Percentiles rank a stretch among this genome's conserved stretches.
Conservation (phyloP, 2,888 invertebrate species). For the Cryptocephalus moraei region DNA sequence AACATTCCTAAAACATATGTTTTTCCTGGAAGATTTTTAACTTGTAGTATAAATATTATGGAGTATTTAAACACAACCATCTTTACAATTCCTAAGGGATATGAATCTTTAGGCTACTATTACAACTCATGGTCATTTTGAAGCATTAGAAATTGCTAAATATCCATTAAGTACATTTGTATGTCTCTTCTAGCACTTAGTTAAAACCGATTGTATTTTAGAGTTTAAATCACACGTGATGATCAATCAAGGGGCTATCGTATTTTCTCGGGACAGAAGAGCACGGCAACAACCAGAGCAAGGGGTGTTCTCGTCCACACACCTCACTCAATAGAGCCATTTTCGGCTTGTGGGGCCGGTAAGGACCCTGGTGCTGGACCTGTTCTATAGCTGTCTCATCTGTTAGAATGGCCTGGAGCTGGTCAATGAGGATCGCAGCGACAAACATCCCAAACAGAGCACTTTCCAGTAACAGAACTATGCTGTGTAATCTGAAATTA, state of each 20-base stretch:
- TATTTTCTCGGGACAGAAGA: slow-evolving; percentile 36
- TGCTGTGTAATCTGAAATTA: slow-evolving; percentile 62
- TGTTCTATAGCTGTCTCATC: slow-evolving; percentile 81
- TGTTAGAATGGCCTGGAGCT: slow-evolving; percentile 70
- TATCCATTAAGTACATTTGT: no score
- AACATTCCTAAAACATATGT: no score
- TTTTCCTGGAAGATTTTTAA: no score
- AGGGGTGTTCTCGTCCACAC: slow-evolving; percentile 49
- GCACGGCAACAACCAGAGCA: slow-evolving; percentile 65
- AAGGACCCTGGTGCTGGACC: slow-evolving; percentile 56
- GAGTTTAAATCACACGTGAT: slow-evolving; percentile 29
- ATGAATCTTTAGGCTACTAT: no score
- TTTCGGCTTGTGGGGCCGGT: slow-evolving; percentile 51
- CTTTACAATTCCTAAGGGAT: no score
- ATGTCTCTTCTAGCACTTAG: no score
- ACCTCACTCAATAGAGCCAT: slow-evolving; percentile 60
- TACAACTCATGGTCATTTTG: no score
- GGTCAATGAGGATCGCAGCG: slow-evolving; percentile 75
- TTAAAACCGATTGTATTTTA: no score
- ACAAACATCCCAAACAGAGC: slow-evolving; percentile 83
- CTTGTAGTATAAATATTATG: no score
- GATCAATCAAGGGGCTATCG: slow-evolving; percentile 33
- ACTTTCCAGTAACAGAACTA: slow-evolving; percentile 70
- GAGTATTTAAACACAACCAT: no score
- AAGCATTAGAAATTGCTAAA: no score